Evolutionary conservation across 1,140 invertebrate genomes (phyloP), one percentile per base, ranked within the genome.

Genomic region (Euborellia annulipes): DNA sequence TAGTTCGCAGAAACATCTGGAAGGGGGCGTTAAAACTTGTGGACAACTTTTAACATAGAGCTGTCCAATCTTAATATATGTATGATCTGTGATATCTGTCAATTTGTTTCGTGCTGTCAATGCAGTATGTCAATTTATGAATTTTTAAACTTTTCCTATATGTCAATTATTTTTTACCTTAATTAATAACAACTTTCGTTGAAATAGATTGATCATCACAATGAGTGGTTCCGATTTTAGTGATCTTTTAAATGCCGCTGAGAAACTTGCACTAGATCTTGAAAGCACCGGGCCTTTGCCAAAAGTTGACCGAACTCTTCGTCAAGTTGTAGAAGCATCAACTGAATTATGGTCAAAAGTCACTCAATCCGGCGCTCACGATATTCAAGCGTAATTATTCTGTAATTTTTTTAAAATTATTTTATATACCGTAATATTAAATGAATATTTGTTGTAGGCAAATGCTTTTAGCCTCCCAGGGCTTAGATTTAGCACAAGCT

Each of bases 241-340:
- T 54, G 85, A 90, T 52, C 69, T 96, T 51, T 68, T 95, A 39
- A 78, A 89, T 56, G 81, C 86, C 66, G 90, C 91, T 1, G 87
- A 94, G 58, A 85, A 89, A 58, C 66, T 95, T 32, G 83, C 85
- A 2, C 83, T 85, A 43, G 82, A 90, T 59, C 82, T 92, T 42
- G 87, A 91, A 65, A 82, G 78, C 16, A 79, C 75, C 54, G 74
- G 77, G 41, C 85, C 88, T 52, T 59, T 87, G 40, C 84, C 84
- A 4, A 76, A 88, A 62, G 85, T 95, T 8, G 85, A 94, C 55
- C 71, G 91, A 51, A 93, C 90, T 55, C 65, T 95, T 19, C 75
- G 80, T 30, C 91, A 96, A 69, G 85, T 95, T 22, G 66, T 90
- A 22, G 87, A 95, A 64, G 88, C 86, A 23, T 90, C 90, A 0